These are phyloP conservation scores for Nasalis larvatus DNA, from an alignment of 2,113 vertebrate genomes.

Conservation along the genomic window DNA sequence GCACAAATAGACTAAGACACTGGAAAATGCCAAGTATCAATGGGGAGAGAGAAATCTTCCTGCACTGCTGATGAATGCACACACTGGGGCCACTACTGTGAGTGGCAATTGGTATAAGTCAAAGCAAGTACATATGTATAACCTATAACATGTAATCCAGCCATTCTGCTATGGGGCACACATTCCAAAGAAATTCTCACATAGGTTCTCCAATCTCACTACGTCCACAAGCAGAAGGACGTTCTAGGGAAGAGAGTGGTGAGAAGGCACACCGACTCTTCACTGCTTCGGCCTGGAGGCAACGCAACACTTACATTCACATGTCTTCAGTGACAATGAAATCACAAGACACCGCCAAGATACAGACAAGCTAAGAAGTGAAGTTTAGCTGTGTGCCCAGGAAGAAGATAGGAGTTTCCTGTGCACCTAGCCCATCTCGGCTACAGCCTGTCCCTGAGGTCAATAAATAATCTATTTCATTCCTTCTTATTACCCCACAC, in stretches of 20 bases:
- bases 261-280: not conserved
- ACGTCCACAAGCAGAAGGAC: accelerated
- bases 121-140: no score
- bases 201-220: not conserved
- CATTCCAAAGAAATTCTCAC: not conserved
- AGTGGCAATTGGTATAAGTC: not conserved
- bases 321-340: not conserved
- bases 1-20: not conserved
- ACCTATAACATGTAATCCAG: not conserved
- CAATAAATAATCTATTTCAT: not conserved
- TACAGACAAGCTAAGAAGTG: not conserved
- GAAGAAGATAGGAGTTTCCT: not conserved
- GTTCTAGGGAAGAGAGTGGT: not conserved
- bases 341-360: accelerated
- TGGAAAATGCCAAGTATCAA: not conserved
- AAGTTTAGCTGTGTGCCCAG: not conserved
- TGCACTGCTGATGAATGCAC: not conserved
- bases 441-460: not conserved
- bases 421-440: no score
- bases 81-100: not conserved
- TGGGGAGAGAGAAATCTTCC: not conserved
- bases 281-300: not conserved
- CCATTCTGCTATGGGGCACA: not conserved
- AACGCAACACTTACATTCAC: not conserved
- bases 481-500: not conserved